Conservation (phyloP, 1,140 invertebrate genomes). For the Heliconius nattereri region DNA sequence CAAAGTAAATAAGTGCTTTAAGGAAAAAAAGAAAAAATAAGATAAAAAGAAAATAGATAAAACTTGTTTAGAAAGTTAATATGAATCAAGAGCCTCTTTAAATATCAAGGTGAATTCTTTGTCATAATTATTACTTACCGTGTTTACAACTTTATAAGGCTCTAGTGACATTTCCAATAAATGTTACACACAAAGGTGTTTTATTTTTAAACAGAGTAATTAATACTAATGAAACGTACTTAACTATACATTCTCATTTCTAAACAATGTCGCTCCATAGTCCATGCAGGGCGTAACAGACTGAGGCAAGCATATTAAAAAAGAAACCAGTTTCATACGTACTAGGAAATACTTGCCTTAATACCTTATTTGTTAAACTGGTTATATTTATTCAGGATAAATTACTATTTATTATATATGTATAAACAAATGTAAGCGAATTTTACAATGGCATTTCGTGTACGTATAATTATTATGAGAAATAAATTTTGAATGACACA, state of each 20-base stretch:
- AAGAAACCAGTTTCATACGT: conserved; percentile 20
- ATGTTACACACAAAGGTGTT: background rate
- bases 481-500: background rate
- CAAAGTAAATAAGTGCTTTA: background rate
- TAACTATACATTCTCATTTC: background rate
- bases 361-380: conserved; percentile 18
- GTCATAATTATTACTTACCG: background rate
- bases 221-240: background rate
- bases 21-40: background rate
- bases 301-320: conserved; percentile 18
- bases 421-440: background rate
- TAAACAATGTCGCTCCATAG: background rate
- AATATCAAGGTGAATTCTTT: background rate
- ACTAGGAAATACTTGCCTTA: conserved; percentile 27
- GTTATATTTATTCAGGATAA: conserved; percentile 23
- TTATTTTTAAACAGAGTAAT: background rate
- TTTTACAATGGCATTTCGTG: background rate
- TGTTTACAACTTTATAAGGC: background rate
- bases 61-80: conserved; percentile 5
- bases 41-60: background rate
- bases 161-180: background rate
- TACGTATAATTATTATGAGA: background rate
- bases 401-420: conserved; percentile 14
- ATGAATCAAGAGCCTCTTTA: background rate
- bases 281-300: background rate